These are phyloP conservation scores for Paralvinella palmiformis DNA, from an alignment of 1,140 invertebrate species.

Conservation along the genomic window DNA sequence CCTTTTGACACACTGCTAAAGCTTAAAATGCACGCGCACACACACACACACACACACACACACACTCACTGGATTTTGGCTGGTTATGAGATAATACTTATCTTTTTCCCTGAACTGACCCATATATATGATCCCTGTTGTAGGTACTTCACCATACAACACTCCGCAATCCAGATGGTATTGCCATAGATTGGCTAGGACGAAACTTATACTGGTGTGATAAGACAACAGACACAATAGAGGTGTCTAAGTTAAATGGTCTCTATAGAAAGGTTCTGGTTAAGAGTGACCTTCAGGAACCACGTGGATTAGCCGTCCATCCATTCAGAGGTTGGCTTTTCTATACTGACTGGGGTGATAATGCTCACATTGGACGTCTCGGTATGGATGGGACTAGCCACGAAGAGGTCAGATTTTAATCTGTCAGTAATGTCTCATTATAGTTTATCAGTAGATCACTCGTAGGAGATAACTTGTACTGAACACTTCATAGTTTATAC, in stretches of 20 bases:
- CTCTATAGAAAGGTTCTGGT: slow-evolving; percentile 62
- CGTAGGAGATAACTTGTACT: too few relatives aligned
- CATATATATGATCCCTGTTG: too few relatives aligned
- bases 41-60: too few relatives aligned
- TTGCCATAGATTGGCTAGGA: slow-evolving; percentile 94
- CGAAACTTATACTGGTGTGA: slow-evolving; percentile 95
- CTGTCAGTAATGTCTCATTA: too few relatives aligned
- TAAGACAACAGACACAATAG: slow-evolving; percentile 88
- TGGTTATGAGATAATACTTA: too few relatives aligned
- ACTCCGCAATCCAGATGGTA: slow-evolving; percentile 66
- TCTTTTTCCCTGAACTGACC: too few relatives aligned
- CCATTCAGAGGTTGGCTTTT: slow-evolving; percentile 72
- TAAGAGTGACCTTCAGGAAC: slow-evolving; percentile 59
- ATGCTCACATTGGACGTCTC: slow-evolving; percentile 88
- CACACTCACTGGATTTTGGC: too few relatives aligned
- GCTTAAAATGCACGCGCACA: too few relatives aligned
- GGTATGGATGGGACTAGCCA: slow-evolving; percentile 91
- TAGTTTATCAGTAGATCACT: too few relatives aligned
- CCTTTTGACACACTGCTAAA: too few relatives aligned
- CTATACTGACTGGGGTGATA: slow-evolving; percentile 98
- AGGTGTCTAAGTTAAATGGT: slow-evolving; percentile 83
- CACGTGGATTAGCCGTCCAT: slow-evolving; percentile 88
- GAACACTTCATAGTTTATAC: too few relatives aligned
- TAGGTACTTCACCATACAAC: slow-evolving; percentile 35
- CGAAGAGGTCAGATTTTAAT: too few relatives aligned